These are phyloP conservation scores for Alcis repandata DNA, from an alignment of 2,888 invertebrate species.

Conservation along the genomic window DNA sequence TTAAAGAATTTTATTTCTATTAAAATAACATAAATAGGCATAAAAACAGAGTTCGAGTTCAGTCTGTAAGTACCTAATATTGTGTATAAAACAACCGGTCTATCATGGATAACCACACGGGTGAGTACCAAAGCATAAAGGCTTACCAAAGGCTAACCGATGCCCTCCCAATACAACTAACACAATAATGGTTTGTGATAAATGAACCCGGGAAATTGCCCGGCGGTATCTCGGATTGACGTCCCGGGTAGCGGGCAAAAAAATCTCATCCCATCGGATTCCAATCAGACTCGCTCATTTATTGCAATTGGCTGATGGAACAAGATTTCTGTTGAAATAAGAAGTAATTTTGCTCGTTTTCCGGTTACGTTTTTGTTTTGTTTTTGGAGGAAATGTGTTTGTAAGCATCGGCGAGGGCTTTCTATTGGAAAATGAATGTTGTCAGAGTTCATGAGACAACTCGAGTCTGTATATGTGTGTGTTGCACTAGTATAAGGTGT, in stretches of 20 bases:
- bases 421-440: background rate
- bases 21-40: no score
- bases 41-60: no score
- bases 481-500: background rate
- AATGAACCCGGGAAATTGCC: constrained; percentile 69
- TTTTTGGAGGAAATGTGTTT: constrained; percentile 35
- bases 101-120: no score
- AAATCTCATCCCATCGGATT: constrained; percentile 73
- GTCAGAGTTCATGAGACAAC: background rate
- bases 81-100: no score
- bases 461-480: background rate
- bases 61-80: no score
- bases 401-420: constrained; percentile 5
- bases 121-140: background rate
- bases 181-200: constrained; percentile 70
- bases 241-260: constrained; percentile 57
- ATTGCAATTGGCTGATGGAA: constrained; percentile 75
- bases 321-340: constrained; percentile 66
- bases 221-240: constrained; percentile 60
- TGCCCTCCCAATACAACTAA: constrained; percentile 50
- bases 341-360: constrained; percentile 48
- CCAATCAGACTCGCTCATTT: constrained; percentile 77
- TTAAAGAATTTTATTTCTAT: no score
- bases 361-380: constrained; percentile 50
- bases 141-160: constrained; percentile 12